Conservation (phyloP, 2,888 invertebrate genomes). For the Chironomus riparius region DNA sequence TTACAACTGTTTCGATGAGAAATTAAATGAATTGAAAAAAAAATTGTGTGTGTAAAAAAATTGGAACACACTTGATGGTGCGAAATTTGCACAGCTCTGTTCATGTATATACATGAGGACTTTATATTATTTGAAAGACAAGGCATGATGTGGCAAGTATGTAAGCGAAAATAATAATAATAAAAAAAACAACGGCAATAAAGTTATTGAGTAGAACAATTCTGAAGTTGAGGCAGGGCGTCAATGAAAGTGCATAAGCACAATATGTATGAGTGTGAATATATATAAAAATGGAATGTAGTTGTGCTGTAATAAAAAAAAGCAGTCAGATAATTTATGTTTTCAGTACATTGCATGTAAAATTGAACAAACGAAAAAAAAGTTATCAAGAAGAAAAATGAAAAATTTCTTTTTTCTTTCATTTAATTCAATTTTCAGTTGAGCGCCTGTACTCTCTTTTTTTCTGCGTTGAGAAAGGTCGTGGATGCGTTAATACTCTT, state of each 20-base stretch:
- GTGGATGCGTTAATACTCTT: neutral
- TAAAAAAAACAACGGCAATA: neutral
- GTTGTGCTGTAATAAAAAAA: slow-evolving; percentile 10
- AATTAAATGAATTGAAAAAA: neutral
- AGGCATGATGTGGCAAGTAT: neutral
- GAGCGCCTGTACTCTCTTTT: slow-evolving; percentile 2
- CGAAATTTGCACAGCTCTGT: neutral
- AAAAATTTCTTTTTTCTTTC: slow-evolving; percentile 23
- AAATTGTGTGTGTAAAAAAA: neutral
- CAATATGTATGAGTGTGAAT: neutral
- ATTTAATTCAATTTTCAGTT: slow-evolving; percentile 16
- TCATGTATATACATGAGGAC: neutral
- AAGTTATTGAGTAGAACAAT: neutral
- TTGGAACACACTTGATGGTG: slow-evolving; percentile 22
- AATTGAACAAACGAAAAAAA: slow-evolving; percentile 6
- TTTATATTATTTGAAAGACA: neutral
- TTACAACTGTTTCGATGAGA: neutral
- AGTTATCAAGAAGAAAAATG: slow-evolving; percentile 5
- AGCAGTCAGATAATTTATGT: slow-evolving; percentile 17
- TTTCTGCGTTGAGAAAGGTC: slow-evolving; percentile 21
- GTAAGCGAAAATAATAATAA: neutral
- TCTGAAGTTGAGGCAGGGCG: slow-evolving; percentile 25
- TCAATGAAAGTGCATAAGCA: slow-evolving; percentile 1
- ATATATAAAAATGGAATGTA: neutral
- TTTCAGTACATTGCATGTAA: slow-evolving; percentile 18